phyloP scores from a whole-genome alignment of 1,140 invertebrate species.

The Andrena cerasifolii region DNA sequence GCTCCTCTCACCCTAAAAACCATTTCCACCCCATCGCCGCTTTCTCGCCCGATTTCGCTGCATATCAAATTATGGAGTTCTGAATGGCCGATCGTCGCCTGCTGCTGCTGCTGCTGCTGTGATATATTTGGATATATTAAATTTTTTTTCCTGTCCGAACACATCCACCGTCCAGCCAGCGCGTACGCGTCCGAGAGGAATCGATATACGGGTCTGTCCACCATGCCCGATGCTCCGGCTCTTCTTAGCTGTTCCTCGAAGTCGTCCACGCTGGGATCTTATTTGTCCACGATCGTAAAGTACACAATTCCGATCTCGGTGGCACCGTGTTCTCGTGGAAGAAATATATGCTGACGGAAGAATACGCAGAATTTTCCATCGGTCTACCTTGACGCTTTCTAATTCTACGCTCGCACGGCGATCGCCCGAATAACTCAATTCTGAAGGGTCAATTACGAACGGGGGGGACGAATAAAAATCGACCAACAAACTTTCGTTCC shows the following conservation, averaged over 20 bases:
- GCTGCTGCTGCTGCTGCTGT: conserved; percentile 77
- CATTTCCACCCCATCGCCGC: conserved; percentile 77
- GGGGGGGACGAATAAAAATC: conserved; percentile 32
- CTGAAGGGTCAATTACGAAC: conserved; percentile 8
- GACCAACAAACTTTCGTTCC: conserved; percentile 27
- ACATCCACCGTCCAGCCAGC: conserved; percentile 33
- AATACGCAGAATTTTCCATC: background rate
- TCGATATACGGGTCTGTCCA: conserved; percentile 51
- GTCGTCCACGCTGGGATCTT: background rate
- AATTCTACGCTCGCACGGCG: no score
- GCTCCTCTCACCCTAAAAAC: conserved; percentile 69
- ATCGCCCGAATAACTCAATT: background rate
- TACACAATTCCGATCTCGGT: background rate
- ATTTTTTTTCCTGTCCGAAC: conserved; percentile 75
- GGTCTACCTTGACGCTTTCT: no score
- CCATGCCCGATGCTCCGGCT: background rate
- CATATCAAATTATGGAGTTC: conserved; percentile 82
- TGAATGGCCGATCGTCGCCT: conserved; percentile 81
- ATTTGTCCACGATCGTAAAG: background rate
- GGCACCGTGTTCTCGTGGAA: no score
- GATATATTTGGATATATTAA: conserved; percentile 83
- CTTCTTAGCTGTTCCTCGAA: background rate
- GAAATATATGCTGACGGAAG: no score
- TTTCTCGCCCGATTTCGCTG: conserved; percentile 78
- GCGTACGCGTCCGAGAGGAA: conserved; percentile 43